phyloP scores from a whole-genome alignment of 2,888 invertebrate species.

The Autographa pulchrina region DNA sequence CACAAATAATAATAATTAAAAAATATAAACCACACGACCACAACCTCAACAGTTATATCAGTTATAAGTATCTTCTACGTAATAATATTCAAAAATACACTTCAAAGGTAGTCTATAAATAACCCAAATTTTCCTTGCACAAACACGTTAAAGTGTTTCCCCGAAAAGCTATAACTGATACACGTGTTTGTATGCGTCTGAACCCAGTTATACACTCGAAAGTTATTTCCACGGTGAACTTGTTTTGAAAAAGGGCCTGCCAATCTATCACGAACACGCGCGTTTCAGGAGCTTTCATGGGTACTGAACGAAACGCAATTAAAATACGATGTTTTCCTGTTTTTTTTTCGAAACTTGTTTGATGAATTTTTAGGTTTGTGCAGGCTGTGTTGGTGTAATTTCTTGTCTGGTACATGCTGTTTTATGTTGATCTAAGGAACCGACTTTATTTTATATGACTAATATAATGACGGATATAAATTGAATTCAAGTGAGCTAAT shows the following conservation, averaged over 20 bases:
- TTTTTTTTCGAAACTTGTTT: not conserved
- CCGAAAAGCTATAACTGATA: not conserved
- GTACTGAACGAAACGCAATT: constrained; percentile 19
- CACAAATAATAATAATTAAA: no score
- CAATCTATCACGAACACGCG: constrained; percentile 21
- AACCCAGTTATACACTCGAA: not conserved
- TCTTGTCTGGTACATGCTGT: not conserved
- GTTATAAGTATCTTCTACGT: no score
- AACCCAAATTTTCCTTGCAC: not conserved
- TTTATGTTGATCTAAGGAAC: not conserved
- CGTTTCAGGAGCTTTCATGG: constrained; percentile 8
- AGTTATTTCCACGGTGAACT: constrained; percentile 7
- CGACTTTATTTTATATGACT: no score
- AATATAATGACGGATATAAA: no score
- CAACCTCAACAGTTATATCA: no score
- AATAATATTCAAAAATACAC: not conserved
- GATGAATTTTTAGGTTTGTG: not conserved
- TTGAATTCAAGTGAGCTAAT: no score
- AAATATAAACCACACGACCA: no score
- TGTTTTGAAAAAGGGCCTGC: constrained; percentile 11
- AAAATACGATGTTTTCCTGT: constrained; percentile 5
- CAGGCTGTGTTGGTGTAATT: not conserved
- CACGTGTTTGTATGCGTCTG: not conserved
- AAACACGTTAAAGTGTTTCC: not conserved
- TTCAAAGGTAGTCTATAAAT: not conserved